These are phyloP conservation scores for Lycia hirtaria DNA, from an alignment of 2,888 invertebrate species.

Conservation along the genomic window DNA sequence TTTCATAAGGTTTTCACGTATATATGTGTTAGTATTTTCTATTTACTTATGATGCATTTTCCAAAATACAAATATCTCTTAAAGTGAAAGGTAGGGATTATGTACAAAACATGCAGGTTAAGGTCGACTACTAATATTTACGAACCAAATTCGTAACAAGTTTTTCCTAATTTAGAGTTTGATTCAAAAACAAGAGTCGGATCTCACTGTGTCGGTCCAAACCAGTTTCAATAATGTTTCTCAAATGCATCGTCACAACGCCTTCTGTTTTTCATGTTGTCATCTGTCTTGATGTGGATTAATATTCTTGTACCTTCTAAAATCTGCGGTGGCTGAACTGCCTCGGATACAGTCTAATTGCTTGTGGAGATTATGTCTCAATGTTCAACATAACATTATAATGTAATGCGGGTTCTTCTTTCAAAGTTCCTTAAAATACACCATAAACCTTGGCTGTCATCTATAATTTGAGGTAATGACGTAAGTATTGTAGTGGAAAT, in stretches of 20 bases:
- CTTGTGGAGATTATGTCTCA: constrained; percentile 50
- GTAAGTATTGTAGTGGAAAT: constrained; percentile 1
- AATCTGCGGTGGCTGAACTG: constrained; percentile 19
- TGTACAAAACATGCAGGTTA: constrained; percentile 25
- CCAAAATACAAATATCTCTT: not conserved
- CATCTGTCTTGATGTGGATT: constrained; percentile 4
- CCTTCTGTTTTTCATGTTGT: not conserved
- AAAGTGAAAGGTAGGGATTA: constrained; percentile 31
- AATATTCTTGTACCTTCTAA: constrained; percentile 2
- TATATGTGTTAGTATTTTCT: not conserved
- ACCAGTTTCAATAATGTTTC: not conserved
- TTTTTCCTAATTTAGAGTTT: constrained; percentile 3
- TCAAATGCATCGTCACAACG: not conserved
- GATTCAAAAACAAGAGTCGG: not conserved
- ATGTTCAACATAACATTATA: constrained; percentile 51
- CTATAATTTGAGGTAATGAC: constrained; percentile 23
- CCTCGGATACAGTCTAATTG: constrained; percentile 37
- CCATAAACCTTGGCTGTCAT: constrained; percentile 26
- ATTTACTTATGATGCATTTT: not conserved
- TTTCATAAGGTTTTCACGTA: not conserved
- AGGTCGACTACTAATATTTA: constrained; percentile 31
- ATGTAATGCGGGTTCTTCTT: constrained; percentile 58
- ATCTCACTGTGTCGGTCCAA: not conserved
- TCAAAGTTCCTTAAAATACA: constrained; percentile 36
- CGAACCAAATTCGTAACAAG: constrained; percentile 3